These are phyloP conservation scores for Diuraphis noxia DNA, from an alignment of 1,140 invertebrate species.

Conservation along the genomic window DNA sequence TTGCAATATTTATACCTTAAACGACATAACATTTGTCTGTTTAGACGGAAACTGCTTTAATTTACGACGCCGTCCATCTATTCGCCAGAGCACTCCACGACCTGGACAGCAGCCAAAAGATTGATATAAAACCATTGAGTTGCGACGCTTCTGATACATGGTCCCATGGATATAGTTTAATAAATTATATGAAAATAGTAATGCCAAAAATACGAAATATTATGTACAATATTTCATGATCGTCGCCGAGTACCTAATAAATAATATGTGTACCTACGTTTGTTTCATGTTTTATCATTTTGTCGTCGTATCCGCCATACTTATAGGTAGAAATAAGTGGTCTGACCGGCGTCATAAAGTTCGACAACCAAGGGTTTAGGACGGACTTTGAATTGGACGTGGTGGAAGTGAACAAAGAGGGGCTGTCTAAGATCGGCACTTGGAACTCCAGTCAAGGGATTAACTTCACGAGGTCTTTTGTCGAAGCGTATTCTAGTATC, in stretches of 20 bases:
- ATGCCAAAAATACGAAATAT: constrained; percentile 58
- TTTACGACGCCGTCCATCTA: constrained; percentile 93
- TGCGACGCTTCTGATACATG: constrained; percentile 88
- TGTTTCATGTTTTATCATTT: neutral
- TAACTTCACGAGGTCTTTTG: constrained; percentile 86
- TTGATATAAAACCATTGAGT: constrained; percentile 83
- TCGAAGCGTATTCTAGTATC: constrained; percentile 79
- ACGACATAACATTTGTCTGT: constrained; percentile 57
- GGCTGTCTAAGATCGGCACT: constrained; percentile 79
- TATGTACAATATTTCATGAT: neutral
- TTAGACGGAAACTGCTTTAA: constrained; percentile 91
- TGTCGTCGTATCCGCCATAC: neutral
- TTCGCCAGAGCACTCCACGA: constrained; percentile 93
- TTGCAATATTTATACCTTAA: neutral
- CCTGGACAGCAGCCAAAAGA: constrained; percentile 85
- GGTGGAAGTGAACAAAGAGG: constrained; percentile 81
- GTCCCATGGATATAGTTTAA: constrained; percentile 90
- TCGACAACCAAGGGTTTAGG: constrained; percentile 90
- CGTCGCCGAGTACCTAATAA: neutral
- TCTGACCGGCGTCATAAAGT: constrained; percentile 89
- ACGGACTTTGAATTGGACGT: constrained; percentile 89
- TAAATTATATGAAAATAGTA: constrained; percentile 98
- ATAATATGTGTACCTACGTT: neutral
- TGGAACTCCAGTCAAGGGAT: constrained; percentile 88
- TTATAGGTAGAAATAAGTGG: constrained; percentile 89